phyloP scores from a whole-genome alignment of 2,113 vertebrate species.

The Platichthys flesus region DNA sequence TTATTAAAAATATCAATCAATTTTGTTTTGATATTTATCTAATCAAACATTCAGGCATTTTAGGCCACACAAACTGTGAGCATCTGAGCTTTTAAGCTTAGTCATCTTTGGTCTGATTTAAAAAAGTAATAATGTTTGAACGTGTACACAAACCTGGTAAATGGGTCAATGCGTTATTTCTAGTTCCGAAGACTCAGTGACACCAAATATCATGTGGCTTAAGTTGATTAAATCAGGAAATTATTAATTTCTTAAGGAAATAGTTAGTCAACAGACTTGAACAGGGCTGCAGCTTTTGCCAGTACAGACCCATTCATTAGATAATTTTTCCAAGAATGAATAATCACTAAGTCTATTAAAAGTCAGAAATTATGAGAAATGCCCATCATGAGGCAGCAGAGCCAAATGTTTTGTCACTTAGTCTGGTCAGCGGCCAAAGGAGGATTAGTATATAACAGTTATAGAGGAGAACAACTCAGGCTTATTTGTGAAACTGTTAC shows the following conservation, averaged over 20 bases:
- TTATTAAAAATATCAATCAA: no score
- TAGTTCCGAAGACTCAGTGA: no score
- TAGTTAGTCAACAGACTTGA: not conserved
- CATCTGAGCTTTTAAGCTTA: no score
- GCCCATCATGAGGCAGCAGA: constrained; percentile 5
- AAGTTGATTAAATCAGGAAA: not conserved
- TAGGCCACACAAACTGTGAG: no score
- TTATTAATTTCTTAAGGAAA: not conserved
- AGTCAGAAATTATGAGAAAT: constrained; percentile 38
- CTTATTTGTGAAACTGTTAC: constrained; percentile 12
- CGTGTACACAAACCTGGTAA: no score
- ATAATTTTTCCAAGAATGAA: constrained; percentile 19
- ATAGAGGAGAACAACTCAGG: constrained; percentile 26
- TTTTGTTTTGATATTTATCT: no score
- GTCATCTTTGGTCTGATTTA: no score
- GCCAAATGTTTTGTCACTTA: constrained; percentile 37
- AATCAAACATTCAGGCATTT: no score
- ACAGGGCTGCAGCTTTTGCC: not conserved
- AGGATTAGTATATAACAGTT: constrained; percentile 19
- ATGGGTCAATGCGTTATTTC: no score
- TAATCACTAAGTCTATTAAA: constrained; percentile 25
- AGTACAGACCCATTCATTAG: constrained; percentile 17
- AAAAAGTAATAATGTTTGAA: no score
- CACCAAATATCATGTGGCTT: not conserved
- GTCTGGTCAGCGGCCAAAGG: constrained; percentile 46